Evolutionary conservation across 2,113 vertebrate species (phyloP), one percentile per base, ranked within the genome.

Genomic region (Nettapus auritus): DNA sequence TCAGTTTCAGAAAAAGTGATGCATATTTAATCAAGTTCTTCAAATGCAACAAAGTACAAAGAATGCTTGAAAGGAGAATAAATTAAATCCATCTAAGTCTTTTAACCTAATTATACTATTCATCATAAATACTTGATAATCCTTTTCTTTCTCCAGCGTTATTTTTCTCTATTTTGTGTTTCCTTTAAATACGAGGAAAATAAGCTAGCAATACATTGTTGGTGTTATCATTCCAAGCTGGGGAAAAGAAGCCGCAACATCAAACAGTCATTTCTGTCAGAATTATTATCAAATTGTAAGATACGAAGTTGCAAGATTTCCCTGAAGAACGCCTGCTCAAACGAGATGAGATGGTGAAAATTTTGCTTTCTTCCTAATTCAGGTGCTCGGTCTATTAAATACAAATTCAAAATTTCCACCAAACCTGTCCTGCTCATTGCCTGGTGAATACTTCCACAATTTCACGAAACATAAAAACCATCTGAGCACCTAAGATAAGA

Each of bases 1-100:
- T 95, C 79, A 78, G 82, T 67, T 89, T 87, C 68, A 93, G 75
- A 96, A 95, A 96, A 97, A 68, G 86, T 88, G 82, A 95, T 44
- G 70, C 56, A 96, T 90, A 95, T 96, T 97, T 97, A 96, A 98
- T 95, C 93, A 97, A 88, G 92, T 93, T 95, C 69, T 77, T 94
- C 88, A 96, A 96, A 93, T 77, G 90, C 90, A 93, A 83, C 60
- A 77, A 74, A 96, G 71, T 68, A 97, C 85, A 97, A 95, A 97
- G 82, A 93, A 96, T 6, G 18, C 78, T 89, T 91, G 82, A 95
- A 96, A 97, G 57, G 50, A 89, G 55, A 98, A 95, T 89, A 97
- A 96, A 96, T 97, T 96, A 95, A 96, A 86, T 69, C 88, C 11
- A 96, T 74, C 86, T 84, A 89, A 85, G 70, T 79, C 87, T 96